Percentiles rank a stretch among this genome's conserved stretches.
Conservation (phyloP, 2,113 vertebrate genomes). For the Sebastes fasciatus region DNA sequence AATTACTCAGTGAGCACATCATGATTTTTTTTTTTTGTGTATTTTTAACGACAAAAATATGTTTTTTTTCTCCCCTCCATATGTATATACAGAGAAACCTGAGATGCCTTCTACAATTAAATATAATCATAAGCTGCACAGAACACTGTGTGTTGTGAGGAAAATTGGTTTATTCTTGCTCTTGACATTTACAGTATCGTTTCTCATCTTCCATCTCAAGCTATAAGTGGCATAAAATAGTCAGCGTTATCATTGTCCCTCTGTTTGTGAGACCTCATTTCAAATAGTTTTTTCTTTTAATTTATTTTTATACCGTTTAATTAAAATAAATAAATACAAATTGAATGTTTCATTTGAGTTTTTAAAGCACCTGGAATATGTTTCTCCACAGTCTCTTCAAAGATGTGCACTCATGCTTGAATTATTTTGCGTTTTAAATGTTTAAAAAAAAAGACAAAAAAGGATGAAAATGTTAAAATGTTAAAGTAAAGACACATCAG, state of each 20-base stretch:
- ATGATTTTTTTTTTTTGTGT: conserved; percentile 79
- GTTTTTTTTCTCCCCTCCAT: not conserved
- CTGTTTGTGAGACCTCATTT: not conserved
- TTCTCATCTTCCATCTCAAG: not conserved
- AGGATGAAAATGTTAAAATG: not conserved
- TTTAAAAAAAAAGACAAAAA: not conserved
- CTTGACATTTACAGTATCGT: conserved; percentile 33
- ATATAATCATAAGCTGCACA: conserved; percentile 33
- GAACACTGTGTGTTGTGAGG: not conserved
- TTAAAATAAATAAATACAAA: not conserved
- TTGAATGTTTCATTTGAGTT: not conserved
- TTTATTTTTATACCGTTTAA: not conserved
- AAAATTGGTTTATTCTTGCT: conserved; percentile 10
- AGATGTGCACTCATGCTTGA: not conserved
- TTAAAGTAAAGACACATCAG: not conserved
- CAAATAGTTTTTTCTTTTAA: not conserved
- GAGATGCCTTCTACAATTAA: conserved; percentile 12
- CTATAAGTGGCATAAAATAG: not conserved
- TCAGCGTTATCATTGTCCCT: not conserved
- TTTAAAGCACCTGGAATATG: not conserved
- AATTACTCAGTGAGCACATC: conserved; percentile 92
- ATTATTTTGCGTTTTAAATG: not conserved
- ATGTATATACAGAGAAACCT: not conserved
- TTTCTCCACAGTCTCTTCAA: not conserved
- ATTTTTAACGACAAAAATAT: conserved; percentile 18